Evolutionary conservation across 2,888 invertebrate genomes (phyloP).

Genomic region (Antheraea assamensis): DNA sequence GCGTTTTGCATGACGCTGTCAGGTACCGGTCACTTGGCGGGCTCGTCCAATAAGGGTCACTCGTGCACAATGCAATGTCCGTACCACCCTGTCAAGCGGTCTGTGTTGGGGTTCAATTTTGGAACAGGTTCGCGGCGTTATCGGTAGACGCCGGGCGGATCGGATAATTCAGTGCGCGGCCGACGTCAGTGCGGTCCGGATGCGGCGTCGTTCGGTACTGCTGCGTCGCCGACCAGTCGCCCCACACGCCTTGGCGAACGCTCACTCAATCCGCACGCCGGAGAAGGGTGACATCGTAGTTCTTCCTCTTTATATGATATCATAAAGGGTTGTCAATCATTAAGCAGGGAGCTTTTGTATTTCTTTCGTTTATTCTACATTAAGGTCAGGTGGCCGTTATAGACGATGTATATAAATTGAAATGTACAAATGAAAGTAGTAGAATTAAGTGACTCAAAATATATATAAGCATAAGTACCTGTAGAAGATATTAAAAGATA

Average conservation of each 20-base stretch:
- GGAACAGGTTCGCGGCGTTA: slow-evolving; percentile 51
- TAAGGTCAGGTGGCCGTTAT: slow-evolving; percentile 28
- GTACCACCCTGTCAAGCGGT: slow-evolving; percentile 51
- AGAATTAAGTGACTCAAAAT: neutral
- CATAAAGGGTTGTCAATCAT: slow-evolving; percentile 65
- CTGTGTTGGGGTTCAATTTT: slow-evolving; percentile 47
- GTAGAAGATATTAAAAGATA: neutral
- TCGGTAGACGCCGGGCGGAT: slow-evolving; percentile 28
- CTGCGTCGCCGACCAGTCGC: slow-evolving; percentile 55
- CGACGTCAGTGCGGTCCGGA: slow-evolving; percentile 73
- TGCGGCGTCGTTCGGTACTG: slow-evolving; percentile 75
- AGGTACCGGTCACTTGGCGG: slow-evolving; percentile 67
- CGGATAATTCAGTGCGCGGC: slow-evolving; percentile 47
- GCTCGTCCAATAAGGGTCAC: slow-evolving; percentile 70
- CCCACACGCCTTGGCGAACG: slow-evolving; percentile 51
- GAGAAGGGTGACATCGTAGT: slow-evolving; percentile 76
- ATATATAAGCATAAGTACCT: neutral
- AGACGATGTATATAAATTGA: slow-evolving; percentile 3
- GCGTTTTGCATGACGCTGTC: slow-evolving; percentile 70
- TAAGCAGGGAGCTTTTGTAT: slow-evolving; percentile 44
- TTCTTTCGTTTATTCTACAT: slow-evolving; percentile 31
- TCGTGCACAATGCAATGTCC: slow-evolving; percentile 69
- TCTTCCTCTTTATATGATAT: slow-evolving; percentile 66
- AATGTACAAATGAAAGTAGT: neutral
- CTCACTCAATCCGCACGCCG: slow-evolving; percentile 51